Percentiles rank a stretch among this genome's conserved stretches.
Evolutionary conservation across 2,888 invertebrate species (phyloP).

Genomic region (Andrena hattorfiana): DNA sequence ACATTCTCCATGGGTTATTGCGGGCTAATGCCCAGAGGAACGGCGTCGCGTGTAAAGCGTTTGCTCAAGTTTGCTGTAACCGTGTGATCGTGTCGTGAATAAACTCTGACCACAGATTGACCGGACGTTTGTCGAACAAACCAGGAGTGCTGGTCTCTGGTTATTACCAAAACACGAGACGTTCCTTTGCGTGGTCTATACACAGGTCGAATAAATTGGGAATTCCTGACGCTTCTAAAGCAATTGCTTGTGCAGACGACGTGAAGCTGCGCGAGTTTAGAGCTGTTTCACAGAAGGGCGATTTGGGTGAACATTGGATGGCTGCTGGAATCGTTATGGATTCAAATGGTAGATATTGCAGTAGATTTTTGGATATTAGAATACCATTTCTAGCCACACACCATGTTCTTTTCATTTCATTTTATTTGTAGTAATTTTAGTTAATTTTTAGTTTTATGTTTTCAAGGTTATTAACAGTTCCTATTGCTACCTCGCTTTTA

Average conservation of each 20-base stretch:
- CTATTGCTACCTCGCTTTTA: too few relatives aligned
- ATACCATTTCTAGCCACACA: too few relatives aligned
- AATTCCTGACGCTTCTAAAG: slow-evolving; percentile 19
- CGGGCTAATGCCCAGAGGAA: slow-evolving; percentile 12
- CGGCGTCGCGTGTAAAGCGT: slow-evolving; percentile 37
- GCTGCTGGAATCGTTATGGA: neutral
- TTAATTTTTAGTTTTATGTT: too few relatives aligned
- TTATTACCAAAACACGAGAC: slow-evolving; percentile 64
- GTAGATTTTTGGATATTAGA: too few relatives aligned
- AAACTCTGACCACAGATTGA: slow-evolving; percentile 48
- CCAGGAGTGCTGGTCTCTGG: slow-evolving; percentile 51
- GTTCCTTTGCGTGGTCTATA: slow-evolving; percentile 25
- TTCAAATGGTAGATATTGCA: too few relatives aligned
- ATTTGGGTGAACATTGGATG: neutral
- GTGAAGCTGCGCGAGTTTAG: slow-evolving; percentile 17
- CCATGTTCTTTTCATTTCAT: too few relatives aligned
- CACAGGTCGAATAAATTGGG: slow-evolving; percentile 24
- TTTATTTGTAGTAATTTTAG: too few relatives aligned
- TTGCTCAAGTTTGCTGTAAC: slow-evolving; percentile 29
- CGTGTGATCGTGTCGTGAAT: slow-evolving; percentile 34
- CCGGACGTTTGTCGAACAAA: slow-evolving; percentile 59
- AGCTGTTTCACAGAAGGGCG: slow-evolving; percentile 3
- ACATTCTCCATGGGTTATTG: slow-evolving; percentile 33
- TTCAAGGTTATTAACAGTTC: too few relatives aligned
- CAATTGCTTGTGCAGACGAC: slow-evolving; percentile 23